phyloP scores from a whole-genome alignment of 2,888 invertebrate species.

The Dichetophora obliterata region DNA sequence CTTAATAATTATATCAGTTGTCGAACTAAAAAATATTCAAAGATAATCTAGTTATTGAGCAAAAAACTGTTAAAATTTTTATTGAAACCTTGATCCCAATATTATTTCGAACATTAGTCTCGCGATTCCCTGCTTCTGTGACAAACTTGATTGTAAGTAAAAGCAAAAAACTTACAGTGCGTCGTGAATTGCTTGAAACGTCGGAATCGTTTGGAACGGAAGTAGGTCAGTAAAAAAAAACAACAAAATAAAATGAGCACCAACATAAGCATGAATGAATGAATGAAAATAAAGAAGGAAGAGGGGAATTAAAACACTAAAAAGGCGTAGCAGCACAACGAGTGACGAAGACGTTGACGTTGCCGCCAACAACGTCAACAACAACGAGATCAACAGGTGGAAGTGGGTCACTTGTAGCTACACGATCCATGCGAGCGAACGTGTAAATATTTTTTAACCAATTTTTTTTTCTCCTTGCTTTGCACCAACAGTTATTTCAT shows the following conservation, averaged over 20 bases:
- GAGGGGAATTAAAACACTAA: too few species aligned
- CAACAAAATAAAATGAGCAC: constrained; percentile 8
- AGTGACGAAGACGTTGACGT: neutral
- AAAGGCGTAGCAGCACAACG: neutral
- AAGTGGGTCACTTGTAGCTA: constrained; percentile 44
- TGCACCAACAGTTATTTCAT: neutral
- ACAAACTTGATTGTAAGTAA: too few species aligned
- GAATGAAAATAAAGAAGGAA: constrained; percentile 6
- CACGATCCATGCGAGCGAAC: constrained; percentile 1
- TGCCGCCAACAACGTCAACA: neutral
- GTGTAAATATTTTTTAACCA: constrained; percentile 37
- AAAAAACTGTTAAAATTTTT: too few species aligned
- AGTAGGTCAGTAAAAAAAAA: constrained; percentile 38
- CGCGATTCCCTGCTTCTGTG: too few species aligned
- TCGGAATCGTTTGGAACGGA: constrained; percentile 33
- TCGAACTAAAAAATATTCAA: too few species aligned
- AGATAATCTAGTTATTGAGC: too few species aligned
- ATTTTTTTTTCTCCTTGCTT: neutral
- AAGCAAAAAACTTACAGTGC: neutral
- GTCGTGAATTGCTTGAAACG: neutral
- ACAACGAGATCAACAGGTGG: constrained; percentile 35
- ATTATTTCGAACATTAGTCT: too few species aligned
- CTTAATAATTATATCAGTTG: too few species aligned
- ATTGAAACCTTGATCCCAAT: too few species aligned
- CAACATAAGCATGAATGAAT: constrained; percentile 21